These are phyloP conservation scores for Calliopum simillimum DNA, from an alignment of 2,888 invertebrate genomes.

Conservation along the genomic window DNA sequence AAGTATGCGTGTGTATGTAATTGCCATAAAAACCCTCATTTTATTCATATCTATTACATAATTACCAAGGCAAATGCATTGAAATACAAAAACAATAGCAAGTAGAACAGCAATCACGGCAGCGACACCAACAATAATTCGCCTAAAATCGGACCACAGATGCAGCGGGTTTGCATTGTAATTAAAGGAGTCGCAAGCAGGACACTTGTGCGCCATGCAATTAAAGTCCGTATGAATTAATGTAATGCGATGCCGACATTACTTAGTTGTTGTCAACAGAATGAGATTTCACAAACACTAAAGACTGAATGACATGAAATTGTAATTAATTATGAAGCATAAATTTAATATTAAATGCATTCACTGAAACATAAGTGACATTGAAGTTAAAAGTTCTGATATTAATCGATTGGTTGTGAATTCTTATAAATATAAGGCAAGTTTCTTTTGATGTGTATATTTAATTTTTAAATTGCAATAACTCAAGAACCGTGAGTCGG, in stretches of 20 bases:
- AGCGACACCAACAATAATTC: background rate
- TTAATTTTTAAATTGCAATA: too few relatives aligned
- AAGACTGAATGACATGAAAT: too few relatives aligned
- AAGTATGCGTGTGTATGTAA: too few relatives aligned
- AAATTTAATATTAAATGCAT: too few relatives aligned
- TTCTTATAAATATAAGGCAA: too few relatives aligned
- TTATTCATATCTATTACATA: slow-evolving; percentile 14
- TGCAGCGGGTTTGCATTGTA: background rate
- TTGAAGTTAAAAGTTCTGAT: too few relatives aligned
- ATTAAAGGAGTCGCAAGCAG: slow-evolving; percentile 8
- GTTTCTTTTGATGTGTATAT: too few relatives aligned
- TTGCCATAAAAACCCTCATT: slow-evolving; percentile 26
- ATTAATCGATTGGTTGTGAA: too few relatives aligned
- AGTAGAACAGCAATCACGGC: background rate
- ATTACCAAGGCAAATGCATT: slow-evolving; percentile 7
- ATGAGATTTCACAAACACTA: background rate
- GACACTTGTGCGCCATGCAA: background rate
- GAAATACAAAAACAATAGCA: slow-evolving; percentile 19
- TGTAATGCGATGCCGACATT: slow-evolving; percentile 6
- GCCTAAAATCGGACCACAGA: background rate
- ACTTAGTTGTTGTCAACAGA: background rate
- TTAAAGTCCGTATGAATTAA: slow-evolving; percentile 1
- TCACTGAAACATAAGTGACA: too few relatives aligned
- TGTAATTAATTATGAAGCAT: too few relatives aligned
- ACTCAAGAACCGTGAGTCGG: too few relatives aligned